Evolutionary conservation across 1,140 invertebrate species (phyloP).

Genomic region (Drosophila virilis): DNA sequence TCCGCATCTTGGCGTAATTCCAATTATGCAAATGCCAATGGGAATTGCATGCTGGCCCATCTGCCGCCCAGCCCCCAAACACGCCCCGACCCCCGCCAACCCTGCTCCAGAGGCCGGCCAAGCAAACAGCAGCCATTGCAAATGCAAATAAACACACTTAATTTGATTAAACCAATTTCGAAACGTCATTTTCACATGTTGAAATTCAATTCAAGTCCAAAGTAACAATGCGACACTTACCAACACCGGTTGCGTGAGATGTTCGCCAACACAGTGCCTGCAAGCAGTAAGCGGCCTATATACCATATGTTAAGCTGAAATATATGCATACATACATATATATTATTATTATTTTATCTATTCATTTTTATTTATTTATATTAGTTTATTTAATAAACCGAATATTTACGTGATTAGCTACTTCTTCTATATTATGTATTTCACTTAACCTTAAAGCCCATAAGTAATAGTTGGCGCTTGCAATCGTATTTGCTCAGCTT

Average conservation of each 20-base stretch:
- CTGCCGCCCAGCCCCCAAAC: not conserved
- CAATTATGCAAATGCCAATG: conserved; percentile 53
- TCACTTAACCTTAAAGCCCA: no score
- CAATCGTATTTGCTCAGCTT: not conserved
- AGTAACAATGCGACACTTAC: conserved; percentile 49
- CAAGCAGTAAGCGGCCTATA: conserved; percentile 3
- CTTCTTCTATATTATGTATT: no score
- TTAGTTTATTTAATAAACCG: no score
- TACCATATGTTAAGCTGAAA: not conserved
- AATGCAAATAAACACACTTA: conserved; percentile 50
- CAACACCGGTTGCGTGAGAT: conserved; percentile 32
- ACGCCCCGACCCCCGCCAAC: not conserved
- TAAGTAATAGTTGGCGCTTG: not conserved
- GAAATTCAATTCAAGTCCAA: conserved; percentile 60
- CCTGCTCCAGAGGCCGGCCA: not conserved
- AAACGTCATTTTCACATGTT: conserved; percentile 58
- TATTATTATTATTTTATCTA: not conserved
- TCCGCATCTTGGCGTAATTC: conserved; percentile 8
- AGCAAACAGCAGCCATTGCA: conserved; percentile 7
- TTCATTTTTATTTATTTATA: no score
- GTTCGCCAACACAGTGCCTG: conserved; percentile 24
- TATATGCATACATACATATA: not conserved
- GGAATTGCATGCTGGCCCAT: conserved; percentile 26
- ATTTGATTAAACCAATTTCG: conserved; percentile 58
- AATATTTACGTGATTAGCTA: no score